Percentiles rank a stretch among this genome's conserved stretches.
phyloP scores from a whole-genome alignment of 1,140 invertebrate genomes.

The Sycophila sp. region DNA sequence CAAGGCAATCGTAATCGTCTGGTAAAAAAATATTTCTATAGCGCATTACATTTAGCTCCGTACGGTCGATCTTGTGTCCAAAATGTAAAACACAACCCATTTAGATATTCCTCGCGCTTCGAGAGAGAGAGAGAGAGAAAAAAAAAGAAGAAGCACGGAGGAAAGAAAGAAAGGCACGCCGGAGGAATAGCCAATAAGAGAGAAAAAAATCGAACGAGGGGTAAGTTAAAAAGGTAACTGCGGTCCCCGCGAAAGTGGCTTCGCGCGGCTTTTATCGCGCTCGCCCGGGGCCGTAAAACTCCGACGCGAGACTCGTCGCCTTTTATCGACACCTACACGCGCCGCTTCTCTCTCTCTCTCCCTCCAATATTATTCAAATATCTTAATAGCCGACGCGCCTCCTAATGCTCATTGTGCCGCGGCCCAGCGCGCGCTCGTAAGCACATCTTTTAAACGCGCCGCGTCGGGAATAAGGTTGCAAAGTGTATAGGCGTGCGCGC shows the following conservation, averaged over 20 bases:
- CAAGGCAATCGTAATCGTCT: no score
- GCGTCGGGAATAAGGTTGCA: slow-evolving; percentile 21
- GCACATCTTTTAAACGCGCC: slow-evolving; percentile 31
- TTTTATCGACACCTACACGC: slow-evolving; percentile 32
- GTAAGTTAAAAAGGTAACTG: neutral
- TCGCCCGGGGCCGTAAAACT: slow-evolving; percentile 43
- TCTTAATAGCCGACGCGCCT: slow-evolving; percentile 41
- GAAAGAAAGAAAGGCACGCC: neutral
- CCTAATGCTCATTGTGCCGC: slow-evolving; percentile 21
- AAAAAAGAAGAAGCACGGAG: neutral
- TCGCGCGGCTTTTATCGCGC: slow-evolving; percentile 44
- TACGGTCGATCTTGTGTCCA: no score
- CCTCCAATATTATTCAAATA: slow-evolving; percentile 43
- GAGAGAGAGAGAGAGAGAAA: slow-evolving; percentile 8
- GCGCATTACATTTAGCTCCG: no score
- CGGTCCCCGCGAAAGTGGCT: neutral
- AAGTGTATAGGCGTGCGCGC: slow-evolving; percentile 5
- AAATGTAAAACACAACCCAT: no score
- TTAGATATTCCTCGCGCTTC: no score
- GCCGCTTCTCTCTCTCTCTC: neutral
- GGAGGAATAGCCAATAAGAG: neutral
- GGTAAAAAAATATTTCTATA: no score
- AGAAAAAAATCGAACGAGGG: neutral
- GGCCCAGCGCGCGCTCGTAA: slow-evolving; percentile 15
- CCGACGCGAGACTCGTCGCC: neutral